These are phyloP conservation scores for Ctenopoma kingsleyae DNA, from an alignment of 2,797 vertebrate species.

Conservation along the genomic window DNA sequence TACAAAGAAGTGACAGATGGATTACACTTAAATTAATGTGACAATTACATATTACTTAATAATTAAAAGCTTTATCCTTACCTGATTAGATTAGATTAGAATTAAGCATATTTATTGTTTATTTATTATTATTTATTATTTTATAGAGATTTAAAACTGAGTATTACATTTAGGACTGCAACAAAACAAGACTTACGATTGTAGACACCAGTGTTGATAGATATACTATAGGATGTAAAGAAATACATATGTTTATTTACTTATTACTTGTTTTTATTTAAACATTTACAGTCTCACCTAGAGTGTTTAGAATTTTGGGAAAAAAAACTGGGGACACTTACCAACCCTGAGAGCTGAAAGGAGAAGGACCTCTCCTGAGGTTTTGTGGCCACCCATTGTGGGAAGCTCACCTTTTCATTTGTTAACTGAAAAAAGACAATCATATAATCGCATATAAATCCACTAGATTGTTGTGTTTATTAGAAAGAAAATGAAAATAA, in stretches of 20 bases:
- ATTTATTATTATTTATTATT: slow-evolving; percentile 1
- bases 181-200: slow-evolving; percentile 47
- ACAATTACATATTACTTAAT: neutral
- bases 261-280: neutral
- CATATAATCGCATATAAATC: too few relatives aligned
- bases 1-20: neutral
- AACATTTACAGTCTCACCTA: neutral
- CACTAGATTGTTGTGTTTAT: too few relatives aligned
- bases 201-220: slow-evolving; percentile 24
- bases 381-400: slow-evolving; percentile 44
- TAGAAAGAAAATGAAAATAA: neutral
- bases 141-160: neutral
- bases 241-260: neutral
- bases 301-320: neutral
- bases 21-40: neutral
- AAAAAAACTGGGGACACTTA: slow-evolving; percentile 34
- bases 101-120: too few relatives aligned
- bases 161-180: neutral
- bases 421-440: neutral
- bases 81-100: too few relatives aligned
- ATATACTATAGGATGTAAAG: slow-evolving; percentile 25
- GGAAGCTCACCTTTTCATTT: slow-evolving; percentile 20
- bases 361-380: slow-evolving; percentile 23
- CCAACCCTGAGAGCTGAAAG: slow-evolving; percentile 32
- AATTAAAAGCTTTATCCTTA: neutral